Evolutionary conservation across 2,113 vertebrate species (phyloP).

Genomic region (Dromas ardeola): DNA sequence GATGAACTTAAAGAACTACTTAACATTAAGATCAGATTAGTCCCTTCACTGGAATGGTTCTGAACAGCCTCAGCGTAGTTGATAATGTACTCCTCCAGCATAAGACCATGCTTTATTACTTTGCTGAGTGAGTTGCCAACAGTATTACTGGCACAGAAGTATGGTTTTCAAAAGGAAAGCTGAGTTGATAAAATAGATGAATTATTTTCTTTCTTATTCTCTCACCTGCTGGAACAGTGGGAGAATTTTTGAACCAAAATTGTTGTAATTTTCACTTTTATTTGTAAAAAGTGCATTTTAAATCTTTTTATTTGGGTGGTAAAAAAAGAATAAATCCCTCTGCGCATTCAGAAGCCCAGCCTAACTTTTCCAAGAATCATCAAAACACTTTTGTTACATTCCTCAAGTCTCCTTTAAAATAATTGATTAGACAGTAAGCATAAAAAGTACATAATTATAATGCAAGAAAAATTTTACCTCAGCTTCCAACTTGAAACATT

Average conservation of each 20-base stretch:
- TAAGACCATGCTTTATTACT: background rate
- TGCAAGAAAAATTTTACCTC: conserved; percentile 29
- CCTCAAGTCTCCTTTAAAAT: conserved; percentile 38
- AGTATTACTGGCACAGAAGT: background rate
- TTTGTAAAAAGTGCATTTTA: background rate
- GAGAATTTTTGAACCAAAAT: background rate
- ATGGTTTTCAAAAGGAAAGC: background rate
- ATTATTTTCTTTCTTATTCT: background rate
- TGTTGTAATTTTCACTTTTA: background rate
- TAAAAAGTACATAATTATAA: conserved; percentile 61
- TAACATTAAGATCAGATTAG: background rate
- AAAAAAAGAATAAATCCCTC: background rate
- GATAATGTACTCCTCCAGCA: background rate
- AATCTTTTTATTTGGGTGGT: background rate
- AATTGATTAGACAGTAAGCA: conserved; percentile 62
- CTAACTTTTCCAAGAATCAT: conserved; percentile 25
- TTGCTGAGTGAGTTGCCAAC: background rate
- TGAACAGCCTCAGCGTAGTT: background rate
- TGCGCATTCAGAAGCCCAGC: background rate
- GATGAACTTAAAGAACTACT: background rate
- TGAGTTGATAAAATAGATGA: background rate
- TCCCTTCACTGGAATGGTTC: background rate
- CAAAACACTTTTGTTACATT: conserved; percentile 18
- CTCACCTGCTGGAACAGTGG: background rate
- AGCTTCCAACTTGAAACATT: conserved; percentile 1